Base-by-base conservation (phyloP, 1,140 invertebrate species). In the Eulimnadia texana region DNA sequence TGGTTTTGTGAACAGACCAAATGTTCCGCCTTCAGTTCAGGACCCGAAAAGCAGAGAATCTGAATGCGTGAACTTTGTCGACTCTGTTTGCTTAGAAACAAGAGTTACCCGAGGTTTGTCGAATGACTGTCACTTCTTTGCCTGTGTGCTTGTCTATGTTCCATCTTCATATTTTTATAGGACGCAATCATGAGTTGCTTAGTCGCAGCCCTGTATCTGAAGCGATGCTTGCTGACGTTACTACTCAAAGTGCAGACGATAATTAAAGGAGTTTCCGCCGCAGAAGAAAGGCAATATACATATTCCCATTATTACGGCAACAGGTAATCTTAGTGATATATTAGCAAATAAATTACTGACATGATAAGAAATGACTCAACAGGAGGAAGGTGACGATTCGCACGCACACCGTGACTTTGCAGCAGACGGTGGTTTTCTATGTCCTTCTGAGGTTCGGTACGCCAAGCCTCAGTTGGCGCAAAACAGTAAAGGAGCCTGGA, bases 361-460 rank as follows among this genome's bases (percentile, higher is more conserved):
- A n/a, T n/a, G n/a, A n/a, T n/a, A n/a, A n/a, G n/a, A n/a, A n/a
- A n/a, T n/a, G n/a, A n/a, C n/a, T 49, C 20, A 29, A 22, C 42
- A 61, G 50, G 20, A 20, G 63, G 50, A 59, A 56, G 66, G 49
- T 28, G 59, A 64, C 10, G 60, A 64, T 9, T 66, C 64, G 19
- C 67, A 71, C 57, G 63, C 61, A 11, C 70, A 72, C 55, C 66
- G 70, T 19, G 73, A 75, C 56, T 74, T 73, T 62, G 77, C 75
- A 3, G 66, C 72, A 0, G 82, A 85, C 52, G 82, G 83, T 23
- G 83, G 83, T 16, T 85, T 81, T 69, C 84, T 90, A 69, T 90
- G 88, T 70, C 83, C 85, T 1, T 87, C 85, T n/a, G 81, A 83
- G 42, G 82, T 90, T n/a, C 84, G 85, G 64, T 89, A 89, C 68